Conservation (phyloP, 2,113 vertebrate species). For the Abramis brama region DNA sequence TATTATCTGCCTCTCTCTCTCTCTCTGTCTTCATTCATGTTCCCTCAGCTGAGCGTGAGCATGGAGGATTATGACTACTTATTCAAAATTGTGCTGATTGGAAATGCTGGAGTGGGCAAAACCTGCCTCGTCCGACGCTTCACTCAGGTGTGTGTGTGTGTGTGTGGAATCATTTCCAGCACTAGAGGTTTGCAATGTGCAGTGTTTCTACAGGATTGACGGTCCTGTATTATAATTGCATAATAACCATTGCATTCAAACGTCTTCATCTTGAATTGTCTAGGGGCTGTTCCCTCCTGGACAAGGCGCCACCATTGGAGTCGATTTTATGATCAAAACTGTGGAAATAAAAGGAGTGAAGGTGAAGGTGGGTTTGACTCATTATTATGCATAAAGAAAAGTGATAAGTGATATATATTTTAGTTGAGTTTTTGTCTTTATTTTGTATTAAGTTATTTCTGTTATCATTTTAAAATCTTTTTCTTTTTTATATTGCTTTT, state of each 20-base stretch:
- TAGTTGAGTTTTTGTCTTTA: no score
- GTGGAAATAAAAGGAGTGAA: slow-evolving; percentile 98
- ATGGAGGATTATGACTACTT: slow-evolving; percentile 99
- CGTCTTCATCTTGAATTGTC: neutral
- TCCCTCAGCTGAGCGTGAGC: slow-evolving; percentile 87
- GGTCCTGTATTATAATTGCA: neutral
- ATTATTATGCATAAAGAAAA: neutral
- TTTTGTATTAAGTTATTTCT: no score
- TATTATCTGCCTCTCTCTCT: neutral
- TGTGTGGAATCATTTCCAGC: slow-evolving; percentile 63
- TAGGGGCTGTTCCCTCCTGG: slow-evolving; percentile 98
- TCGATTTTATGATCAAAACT: slow-evolving; percentile 99
- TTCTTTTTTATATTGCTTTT: no score
- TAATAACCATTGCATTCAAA: neutral
- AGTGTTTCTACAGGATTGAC: neutral
- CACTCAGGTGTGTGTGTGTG: slow-evolving; percentile 82
- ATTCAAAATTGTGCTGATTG: slow-evolving; percentile 99
- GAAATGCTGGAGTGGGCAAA: slow-evolving; percentile 99
- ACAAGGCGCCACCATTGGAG: slow-evolving; percentile 98
- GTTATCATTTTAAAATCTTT: no score
- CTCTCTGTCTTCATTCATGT: slow-evolving; percentile 14
- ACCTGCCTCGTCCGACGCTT: slow-evolving; percentile 97
- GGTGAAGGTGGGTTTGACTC: slow-evolving; percentile 86
- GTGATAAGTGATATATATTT: no score
- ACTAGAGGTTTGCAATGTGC: neutral